Evolutionary conservation across 2,888 invertebrate genomes (phyloP).

Genomic region (Eilema caniola): DNA sequence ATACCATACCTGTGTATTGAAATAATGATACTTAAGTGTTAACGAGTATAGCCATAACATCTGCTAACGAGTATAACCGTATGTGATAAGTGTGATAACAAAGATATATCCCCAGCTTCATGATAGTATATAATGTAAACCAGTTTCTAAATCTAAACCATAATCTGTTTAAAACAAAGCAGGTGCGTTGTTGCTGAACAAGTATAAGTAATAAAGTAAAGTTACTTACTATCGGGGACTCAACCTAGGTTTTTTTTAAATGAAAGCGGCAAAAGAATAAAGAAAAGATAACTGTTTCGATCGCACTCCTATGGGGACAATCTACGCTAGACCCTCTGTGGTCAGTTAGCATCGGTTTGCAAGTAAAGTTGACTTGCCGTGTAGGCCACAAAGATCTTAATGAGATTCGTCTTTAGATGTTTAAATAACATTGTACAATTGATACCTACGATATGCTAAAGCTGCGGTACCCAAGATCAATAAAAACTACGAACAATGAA

Average conservation of each 20-base stretch:
- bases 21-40: too few species aligned
- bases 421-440: not conserved
- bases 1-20: too few species aligned
- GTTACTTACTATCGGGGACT: not conserved
- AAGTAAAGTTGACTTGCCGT: too few species aligned
- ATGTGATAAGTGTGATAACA: not conserved
- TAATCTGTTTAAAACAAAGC: not conserved
- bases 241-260: too few species aligned
- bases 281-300: not conserved
- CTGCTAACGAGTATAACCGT: not conserved
- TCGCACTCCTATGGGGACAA: not conserved
- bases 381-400: too few species aligned
- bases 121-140: not conserved
- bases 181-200: not conserved
- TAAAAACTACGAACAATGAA: slow-evolving; percentile 21
- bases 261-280: too few species aligned
- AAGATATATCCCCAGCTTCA: not conserved
- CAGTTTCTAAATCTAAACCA: not conserved
- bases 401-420: not conserved
- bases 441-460: not conserved
- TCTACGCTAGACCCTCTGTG: too few species aligned
- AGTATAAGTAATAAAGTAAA: not conserved
- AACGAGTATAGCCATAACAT: too few species aligned
- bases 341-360: too few species aligned
- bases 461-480: slow-evolving; percentile 7